These are phyloP conservation scores for Cotesia vestalis DNA, from an alignment of 1,140 invertebrate genomes.

Conservation along the genomic window DNA sequence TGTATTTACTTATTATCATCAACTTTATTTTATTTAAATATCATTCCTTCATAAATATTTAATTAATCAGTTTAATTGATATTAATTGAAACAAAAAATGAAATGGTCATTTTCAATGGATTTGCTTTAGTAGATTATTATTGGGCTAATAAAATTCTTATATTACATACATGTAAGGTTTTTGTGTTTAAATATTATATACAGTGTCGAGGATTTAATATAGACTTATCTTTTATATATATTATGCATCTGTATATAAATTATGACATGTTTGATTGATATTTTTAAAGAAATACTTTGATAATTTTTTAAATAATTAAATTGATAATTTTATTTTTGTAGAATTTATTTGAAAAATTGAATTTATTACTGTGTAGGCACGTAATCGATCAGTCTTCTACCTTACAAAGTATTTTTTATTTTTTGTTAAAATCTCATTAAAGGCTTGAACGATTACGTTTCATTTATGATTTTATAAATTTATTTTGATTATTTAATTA, in stretches of 20 bases:
- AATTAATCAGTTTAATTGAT: neutral
- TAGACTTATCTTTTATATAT: constrained; percentile 10
- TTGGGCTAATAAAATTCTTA: constrained; percentile 10
- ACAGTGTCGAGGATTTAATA: constrained; percentile 35
- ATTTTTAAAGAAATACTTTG: constrained; percentile 30
- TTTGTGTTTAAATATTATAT: constrained; percentile 37
- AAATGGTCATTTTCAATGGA: neutral
- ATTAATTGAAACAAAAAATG: neutral
- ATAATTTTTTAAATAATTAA: constrained; percentile 18
- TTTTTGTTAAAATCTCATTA: constrained; percentile 4
- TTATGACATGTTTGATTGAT: constrained; percentile 5
- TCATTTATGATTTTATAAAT: neutral
- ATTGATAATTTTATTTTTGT: constrained; percentile 6
- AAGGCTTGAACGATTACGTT: constrained; percentile 26
- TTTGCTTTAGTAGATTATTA: neutral
- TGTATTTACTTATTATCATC: neutral
- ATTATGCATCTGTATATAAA: neutral
- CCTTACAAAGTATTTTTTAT: constrained; percentile 25
- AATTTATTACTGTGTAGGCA: constrained; percentile 18
- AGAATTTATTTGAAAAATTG: neutral
- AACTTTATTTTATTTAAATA: neutral
- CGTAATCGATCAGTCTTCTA: constrained; percentile 46
- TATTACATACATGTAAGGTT: constrained; percentile 37
- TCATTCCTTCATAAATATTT: no score
- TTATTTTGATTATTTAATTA: constrained; percentile 7